A percentile compares a stretch with the other conserved stretches of the same genome.
Conservation (phyloP, 2,888 invertebrate species). For the Pyrocoelia pectoralis region DNA sequence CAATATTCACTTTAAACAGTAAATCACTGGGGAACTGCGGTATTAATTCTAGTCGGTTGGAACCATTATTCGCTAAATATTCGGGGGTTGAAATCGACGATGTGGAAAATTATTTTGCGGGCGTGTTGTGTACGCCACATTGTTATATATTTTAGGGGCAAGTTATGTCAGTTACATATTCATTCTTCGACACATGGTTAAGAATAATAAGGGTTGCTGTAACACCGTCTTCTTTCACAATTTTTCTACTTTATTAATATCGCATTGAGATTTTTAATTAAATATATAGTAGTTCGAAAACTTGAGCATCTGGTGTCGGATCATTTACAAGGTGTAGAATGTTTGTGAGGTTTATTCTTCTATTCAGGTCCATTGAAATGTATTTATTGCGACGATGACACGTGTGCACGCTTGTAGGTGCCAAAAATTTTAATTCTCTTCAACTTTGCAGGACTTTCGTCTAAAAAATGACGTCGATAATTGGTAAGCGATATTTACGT, state of each 20-base stretch:
- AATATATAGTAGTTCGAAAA: not conserved
- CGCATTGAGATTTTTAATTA: constrained; percentile 1
- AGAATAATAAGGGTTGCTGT: constrained; percentile 18
- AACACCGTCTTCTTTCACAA: not conserved
- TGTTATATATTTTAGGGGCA: constrained; percentile 47
- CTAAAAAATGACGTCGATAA: too few relatives aligned
- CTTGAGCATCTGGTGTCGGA: not conserved
- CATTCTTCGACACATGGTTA: constrained; percentile 25
- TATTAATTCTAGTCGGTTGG: constrained; percentile 56
- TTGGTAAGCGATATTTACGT: not conserved
- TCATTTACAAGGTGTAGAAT: not conserved
- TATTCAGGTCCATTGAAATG: too few relatives aligned
- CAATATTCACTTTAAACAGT: constrained; percentile 21
- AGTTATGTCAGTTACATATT: constrained; percentile 32
- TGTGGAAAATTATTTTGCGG: constrained; percentile 59
- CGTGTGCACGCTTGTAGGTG: not conserved
- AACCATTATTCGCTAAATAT: constrained; percentile 56
- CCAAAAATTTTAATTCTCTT: not conserved
- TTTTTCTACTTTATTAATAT: not conserved
- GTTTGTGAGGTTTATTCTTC: too few relatives aligned
- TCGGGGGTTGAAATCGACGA: constrained; percentile 52
- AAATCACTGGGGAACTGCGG: constrained; percentile 32
- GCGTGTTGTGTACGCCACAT: constrained; percentile 56
- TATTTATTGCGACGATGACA: too few relatives aligned
- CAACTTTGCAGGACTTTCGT: too few relatives aligned